Evolutionary conservation across 1,140 invertebrate species (phyloP).

Genomic region (Glomeris maerens): DNA sequence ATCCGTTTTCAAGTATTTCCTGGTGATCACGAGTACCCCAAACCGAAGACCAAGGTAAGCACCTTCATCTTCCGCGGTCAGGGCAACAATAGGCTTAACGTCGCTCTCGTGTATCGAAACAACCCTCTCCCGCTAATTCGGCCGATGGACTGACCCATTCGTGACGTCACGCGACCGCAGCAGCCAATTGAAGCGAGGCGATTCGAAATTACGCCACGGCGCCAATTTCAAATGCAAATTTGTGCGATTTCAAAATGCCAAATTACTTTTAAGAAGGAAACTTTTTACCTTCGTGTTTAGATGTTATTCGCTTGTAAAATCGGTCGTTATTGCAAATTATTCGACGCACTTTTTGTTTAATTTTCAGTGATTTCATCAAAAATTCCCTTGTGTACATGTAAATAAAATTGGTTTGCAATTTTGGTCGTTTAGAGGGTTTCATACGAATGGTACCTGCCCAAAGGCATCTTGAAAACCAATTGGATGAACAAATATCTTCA

Average conservation of each 20-base stretch:
- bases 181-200: too few species aligned
- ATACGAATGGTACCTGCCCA: slow-evolving; percentile 91
- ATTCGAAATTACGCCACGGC: too few species aligned
- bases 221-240: too few species aligned
- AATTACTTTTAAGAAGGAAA: background rate
- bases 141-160: too few species aligned
- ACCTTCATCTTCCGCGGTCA: too few species aligned
- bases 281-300: slow-evolving; percentile 4
- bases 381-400: too few species aligned
- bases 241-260: background rate
- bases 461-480: slow-evolving; percentile 85
- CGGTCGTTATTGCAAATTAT: slow-evolving; percentile 7
- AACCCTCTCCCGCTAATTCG: too few species aligned
- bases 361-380: too few species aligned
- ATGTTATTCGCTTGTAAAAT: too few species aligned
- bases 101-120: background rate
- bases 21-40: slow-evolving; percentile 63
- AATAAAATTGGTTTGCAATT: slow-evolving; percentile 18
- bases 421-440: slow-evolving; percentile 50
- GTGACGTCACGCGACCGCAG: too few species aligned
- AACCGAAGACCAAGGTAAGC: slow-evolving; percentile 66
- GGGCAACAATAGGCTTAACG: background rate
- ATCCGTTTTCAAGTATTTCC: slow-evolving; percentile 68
- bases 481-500: slow-evolving; percentile 92
- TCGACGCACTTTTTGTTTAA: background rate